Conservation (phyloP, 1,140 invertebrate species). For the Meloidogyne chitwoodi region DNA sequence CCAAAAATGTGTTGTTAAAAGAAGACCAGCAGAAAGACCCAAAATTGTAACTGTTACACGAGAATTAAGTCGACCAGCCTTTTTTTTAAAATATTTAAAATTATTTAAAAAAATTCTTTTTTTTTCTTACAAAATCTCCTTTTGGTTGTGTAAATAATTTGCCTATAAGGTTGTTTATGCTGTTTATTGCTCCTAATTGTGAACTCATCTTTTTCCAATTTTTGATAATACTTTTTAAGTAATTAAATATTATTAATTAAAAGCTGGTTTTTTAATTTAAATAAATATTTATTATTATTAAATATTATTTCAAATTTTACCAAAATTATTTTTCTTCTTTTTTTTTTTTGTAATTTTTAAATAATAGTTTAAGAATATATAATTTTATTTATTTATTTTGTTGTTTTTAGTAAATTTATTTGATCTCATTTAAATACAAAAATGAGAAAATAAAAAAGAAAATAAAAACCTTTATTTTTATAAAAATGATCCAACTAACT, state of each 20-base stretch:
- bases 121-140: slow-evolving; percentile 55
- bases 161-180: slow-evolving; percentile 52
- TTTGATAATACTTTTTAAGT: neutral
- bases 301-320: too few species aligned
- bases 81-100: neutral
- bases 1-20: slow-evolving; percentile 58
- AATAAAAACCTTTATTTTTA: too few species aligned
- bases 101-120: neutral
- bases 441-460: too few species aligned
- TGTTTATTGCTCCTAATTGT: slow-evolving; percentile 54
- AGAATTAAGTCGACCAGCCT: slow-evolving; percentile 58
- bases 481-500: neutral
- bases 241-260: too few species aligned
- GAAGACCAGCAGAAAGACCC: slow-evolving; percentile 45
- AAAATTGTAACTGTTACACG: slow-evolving; percentile 52
- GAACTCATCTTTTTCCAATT: slow-evolving; percentile 33
- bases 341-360: too few species aligned
- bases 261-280: too few species aligned
- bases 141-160: slow-evolving; percentile 58
- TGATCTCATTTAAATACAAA: too few species aligned
- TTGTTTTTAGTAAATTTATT: too few species aligned
- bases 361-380: too few species aligned
- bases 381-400: too few species aligned
- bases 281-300: too few species aligned
- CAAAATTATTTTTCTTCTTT: too few species aligned